Evolutionary conservation across 2,888 invertebrate species (phyloP).

Genomic region (Seira sanloemensis): DNA sequence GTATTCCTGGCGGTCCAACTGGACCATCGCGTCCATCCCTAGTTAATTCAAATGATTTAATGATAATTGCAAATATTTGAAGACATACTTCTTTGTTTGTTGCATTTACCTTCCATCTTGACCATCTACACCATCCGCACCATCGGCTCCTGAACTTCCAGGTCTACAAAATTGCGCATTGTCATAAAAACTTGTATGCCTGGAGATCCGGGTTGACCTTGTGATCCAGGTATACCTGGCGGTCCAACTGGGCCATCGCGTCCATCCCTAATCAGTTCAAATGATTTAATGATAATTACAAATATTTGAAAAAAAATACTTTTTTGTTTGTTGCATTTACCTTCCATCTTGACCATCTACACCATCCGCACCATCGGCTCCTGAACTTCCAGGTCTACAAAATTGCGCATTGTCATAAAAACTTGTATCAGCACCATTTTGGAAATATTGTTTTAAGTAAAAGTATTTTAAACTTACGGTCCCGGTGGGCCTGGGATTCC

Average conservation of each 20-base stretch:
- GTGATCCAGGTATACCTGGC: background rate
- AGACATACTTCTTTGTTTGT: background rate
- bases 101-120: slow-evolving; percentile 29
- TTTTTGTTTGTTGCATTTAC: background rate
- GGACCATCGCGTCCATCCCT: slow-evolving; percentile 52
- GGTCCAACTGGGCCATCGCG: background rate
- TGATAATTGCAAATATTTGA: background rate
- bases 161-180: background rate
- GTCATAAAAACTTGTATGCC: background rate
- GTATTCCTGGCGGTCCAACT: slow-evolving; percentile 33
- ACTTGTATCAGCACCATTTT: too few species aligned
- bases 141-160: background rate
- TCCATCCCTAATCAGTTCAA: background rate
- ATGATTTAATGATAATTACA: background rate
- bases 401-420: too few species aligned
- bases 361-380: slow-evolving; percentile 39
- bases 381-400: slow-evolving; percentile 21
- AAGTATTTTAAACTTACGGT: slow-evolving; percentile 31
- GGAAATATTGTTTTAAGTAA: too few species aligned
- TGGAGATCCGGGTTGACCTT: background rate
- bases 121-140: background rate
- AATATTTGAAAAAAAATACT: background rate
- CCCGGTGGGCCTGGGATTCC: slow-evolving; percentile 28
- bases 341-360: slow-evolving; percentile 40
- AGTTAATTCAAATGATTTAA: background rate